Evolutionary conservation across 2,888 invertebrate genomes (phyloP).

Genomic region (Hyposoter didymator): DNA sequence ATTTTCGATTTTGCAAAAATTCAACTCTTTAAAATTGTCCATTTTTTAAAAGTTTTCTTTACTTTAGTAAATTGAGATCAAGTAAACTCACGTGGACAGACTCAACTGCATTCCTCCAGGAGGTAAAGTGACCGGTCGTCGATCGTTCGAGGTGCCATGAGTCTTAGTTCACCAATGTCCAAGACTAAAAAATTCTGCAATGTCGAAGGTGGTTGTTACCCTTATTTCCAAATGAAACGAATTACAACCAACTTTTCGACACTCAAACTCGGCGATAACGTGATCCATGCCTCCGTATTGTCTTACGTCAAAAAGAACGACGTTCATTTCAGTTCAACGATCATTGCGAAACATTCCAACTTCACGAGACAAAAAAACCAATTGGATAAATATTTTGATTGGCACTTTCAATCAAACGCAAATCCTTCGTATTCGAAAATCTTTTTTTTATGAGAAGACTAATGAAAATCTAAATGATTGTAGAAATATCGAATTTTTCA

Average conservation of each 20-base stretch:
- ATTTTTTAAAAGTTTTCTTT: neutral
- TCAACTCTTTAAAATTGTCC: neutral
- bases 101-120: conserved; percentile 76
- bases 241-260: conserved; percentile 8
- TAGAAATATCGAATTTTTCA: neutral
- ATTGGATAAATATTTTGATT: neutral
- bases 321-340: conserved; percentile 26
- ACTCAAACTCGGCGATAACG: conserved; percentile 16
- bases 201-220: neutral
- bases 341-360: conserved; percentile 3
- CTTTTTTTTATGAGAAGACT: neutral
- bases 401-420: neutral
- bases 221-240: neutral
- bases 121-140: conserved; percentile 68
- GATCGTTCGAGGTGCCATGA: conserved; percentile 73
- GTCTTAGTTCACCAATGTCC: conserved; percentile 45
- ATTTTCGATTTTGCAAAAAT: neutral
- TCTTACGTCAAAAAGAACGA: conserved; percentile 37
- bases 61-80: too few species aligned
- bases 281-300: conserved; percentile 21
- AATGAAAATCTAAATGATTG: neutral
- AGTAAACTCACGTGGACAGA: conserved; percentile 67
- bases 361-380: conserved; percentile 8
- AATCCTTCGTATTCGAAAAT: neutral
- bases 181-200: conserved; percentile 16